A percentile compares a stretch with the other conserved stretches of the same genome.
These are phyloP conservation scores for Calliphora vomitoria DNA, from an alignment of 2,888 invertebrate genomes.

Conservation along the genomic window DNA sequence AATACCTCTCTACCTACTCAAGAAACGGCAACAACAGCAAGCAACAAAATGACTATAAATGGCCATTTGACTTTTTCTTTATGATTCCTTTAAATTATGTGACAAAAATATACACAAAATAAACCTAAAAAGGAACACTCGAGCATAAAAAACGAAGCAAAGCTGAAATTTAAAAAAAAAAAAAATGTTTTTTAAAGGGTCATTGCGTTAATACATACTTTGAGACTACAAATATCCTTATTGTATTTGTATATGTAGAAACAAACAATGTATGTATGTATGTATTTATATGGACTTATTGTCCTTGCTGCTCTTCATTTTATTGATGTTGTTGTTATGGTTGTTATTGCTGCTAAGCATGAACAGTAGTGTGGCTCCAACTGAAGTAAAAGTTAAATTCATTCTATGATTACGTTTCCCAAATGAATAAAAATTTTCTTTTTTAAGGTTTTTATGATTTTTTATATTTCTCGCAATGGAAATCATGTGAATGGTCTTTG, in stretches of 20 bases:
- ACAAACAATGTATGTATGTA: neutral
- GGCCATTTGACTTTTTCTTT: slow-evolving; percentile 58
- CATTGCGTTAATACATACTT: slow-evolving; percentile 45
- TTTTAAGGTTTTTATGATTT: no score
- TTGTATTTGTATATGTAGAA: neutral
- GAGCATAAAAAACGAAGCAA: neutral
- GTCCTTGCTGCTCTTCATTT: neutral
- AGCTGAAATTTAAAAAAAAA: neutral
- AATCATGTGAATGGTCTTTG: no score
- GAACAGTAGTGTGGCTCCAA: no score
- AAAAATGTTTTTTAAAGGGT: slow-evolving; percentile 48
- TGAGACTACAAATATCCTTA: slow-evolving; percentile 10
- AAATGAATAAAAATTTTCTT: no score
- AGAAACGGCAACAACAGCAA: slow-evolving; percentile 25
- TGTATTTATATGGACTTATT: neutral
- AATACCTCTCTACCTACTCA: slow-evolving; percentile 51
- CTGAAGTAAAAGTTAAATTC: no score
- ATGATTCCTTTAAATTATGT: slow-evolving; percentile 67
- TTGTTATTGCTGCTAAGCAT: slow-evolving; percentile 54
- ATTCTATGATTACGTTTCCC: no score
- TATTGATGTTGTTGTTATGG: neutral
- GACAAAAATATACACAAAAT: slow-evolving; percentile 52
- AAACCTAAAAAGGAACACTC: neutral
- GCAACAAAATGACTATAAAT: slow-evolving; percentile 42
- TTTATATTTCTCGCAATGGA: no score